Conservation (phyloP, 2,113 vertebrate genomes). For the Campylomormyrus numenius region DNA sequence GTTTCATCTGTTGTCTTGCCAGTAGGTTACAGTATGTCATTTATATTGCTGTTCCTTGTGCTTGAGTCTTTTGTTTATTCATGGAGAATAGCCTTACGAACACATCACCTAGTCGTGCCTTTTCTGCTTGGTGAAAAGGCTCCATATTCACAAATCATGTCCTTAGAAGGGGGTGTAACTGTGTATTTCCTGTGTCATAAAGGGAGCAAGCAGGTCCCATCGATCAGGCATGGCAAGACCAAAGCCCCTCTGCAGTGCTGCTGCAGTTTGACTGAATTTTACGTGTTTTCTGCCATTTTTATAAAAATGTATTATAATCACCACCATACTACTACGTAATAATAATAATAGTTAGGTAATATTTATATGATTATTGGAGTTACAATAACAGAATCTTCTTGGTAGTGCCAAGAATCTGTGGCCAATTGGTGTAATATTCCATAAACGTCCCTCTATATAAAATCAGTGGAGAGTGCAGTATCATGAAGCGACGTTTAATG, state of each 20-base stretch:
- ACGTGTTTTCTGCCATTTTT: background rate
- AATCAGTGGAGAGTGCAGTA: background rate
- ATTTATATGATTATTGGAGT: background rate
- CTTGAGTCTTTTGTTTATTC: background rate
- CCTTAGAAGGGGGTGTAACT: background rate
- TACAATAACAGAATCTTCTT: background rate
- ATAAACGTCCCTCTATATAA: background rate
- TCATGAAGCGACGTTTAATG: background rate
- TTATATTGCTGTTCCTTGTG: background rate
- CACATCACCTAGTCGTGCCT: background rate
- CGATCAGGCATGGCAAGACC: background rate
- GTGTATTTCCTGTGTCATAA: background rate
- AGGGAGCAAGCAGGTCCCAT: background rate
- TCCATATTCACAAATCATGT: background rate
- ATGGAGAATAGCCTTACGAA: background rate
- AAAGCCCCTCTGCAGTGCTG: background rate
- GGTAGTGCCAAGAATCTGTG: background rate
- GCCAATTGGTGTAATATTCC: background rate
- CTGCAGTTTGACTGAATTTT: background rate
- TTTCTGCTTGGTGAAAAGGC: background rate
- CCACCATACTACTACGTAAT: background rate
- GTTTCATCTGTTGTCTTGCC: background rate
- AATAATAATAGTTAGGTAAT: background rate
- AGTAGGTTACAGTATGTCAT: background rate
- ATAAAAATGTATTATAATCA: background rate